Base-by-base conservation (phyloP, 2,113 vertebrate species). In the Puntigrus tetrazona region DNA sequence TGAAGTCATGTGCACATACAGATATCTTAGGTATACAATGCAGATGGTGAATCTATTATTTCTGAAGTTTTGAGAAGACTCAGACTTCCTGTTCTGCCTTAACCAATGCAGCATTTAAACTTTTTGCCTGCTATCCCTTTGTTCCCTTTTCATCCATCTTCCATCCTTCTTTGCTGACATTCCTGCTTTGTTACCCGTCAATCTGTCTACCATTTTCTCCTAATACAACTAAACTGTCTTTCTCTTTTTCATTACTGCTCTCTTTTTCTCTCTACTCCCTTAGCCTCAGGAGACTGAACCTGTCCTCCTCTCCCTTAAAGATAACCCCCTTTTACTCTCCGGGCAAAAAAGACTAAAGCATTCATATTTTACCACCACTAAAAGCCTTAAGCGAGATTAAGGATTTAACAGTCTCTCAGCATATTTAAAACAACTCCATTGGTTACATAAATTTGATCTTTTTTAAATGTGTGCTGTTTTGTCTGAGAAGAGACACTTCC, bases 371-470 rank as follows among this genome's bases (percentile, higher is more conserved):
- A 87, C 11, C 57, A 38, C 9, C 6, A 25, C 22, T 85, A 55
- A 87, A 78, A 74, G 63, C 65, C 38, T 45, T 75, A 22, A 50
- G 78, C 41, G 22, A 20, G 38, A 73, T 87, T 85, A 85, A 73
- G 52, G 52, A 82, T 74, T 55, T 78, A 85, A 82, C 41, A 20
- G 73, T 78, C 45, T 43, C 34, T 65, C 16, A 0, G 52, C 50
- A 65, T 80, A 55, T 80, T 86, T 72, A 31, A 86, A 65, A 74
- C 36, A 25, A 41, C 55, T 81, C 16, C 29, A 45, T n/a, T n/a
- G 43, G 65, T 31, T 36, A 67, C 38, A 81, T 83, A 36, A 11
- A 41, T 76, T 61, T 45, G 0, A 8, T 81, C 11, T 76, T 52
- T 69, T 84, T 67, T 81, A n/a, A 55, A 76, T 13, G 41, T 25